A percentile compares a stretch with the other conserved stretches of the same genome.
Evolutionary conservation across 2,113 vertebrate species (phyloP).

Genomic region (Anhinga anhinga): DNA sequence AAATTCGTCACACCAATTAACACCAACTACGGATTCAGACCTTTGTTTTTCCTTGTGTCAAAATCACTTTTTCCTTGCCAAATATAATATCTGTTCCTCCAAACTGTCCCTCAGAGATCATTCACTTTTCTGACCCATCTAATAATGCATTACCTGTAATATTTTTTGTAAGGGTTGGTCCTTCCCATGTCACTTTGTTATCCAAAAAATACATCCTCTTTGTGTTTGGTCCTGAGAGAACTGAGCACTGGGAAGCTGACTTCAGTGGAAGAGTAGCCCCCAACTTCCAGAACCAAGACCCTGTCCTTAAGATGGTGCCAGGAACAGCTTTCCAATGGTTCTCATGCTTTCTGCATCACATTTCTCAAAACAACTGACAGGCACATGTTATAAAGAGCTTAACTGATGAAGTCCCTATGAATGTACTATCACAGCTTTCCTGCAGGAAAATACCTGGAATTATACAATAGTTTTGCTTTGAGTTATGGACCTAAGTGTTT

Average conservation of each 20-base stretch:
- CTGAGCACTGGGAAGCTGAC: not conserved
- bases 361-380: not conserved
- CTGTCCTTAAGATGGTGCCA: not conserved
- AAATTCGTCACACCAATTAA: not conserved
- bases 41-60: not conserved
- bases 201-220: not conserved
- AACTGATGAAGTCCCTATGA: not conserved
- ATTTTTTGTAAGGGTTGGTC: not conserved
- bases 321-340: not conserved
- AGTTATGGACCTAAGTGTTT: not conserved
- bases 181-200: not conserved
- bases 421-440: not conserved
- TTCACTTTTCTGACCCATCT: not conserved
- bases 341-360: not conserved
- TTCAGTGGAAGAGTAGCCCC: not conserved
- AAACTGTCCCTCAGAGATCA: not conserved
- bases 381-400: not conserved
- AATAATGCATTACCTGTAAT: not conserved
- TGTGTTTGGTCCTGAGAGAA: not conserved
- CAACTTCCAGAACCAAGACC: not conserved
- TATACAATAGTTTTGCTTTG: not conserved
- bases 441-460: not conserved
- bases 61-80: slow-evolving; percentile 17
- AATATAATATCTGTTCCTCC: not conserved
- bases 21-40: not conserved